Evolutionary conservation across 2,888 invertebrate species (phyloP).

Genomic region (Psylliodes chrysocephalus): DNA sequence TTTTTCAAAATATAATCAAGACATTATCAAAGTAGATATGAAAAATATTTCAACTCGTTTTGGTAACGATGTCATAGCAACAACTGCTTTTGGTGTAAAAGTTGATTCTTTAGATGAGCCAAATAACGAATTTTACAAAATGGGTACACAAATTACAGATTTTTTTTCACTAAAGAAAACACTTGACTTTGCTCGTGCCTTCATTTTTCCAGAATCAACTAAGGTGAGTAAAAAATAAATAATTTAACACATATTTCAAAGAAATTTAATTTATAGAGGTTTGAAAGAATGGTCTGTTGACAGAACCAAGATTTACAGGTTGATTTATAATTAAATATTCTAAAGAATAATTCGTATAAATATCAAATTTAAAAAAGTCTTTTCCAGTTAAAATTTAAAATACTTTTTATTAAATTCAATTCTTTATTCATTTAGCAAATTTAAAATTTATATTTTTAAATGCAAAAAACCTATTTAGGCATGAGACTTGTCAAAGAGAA

Average conservation of each 20-base stretch:
- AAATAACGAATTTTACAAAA: slow-evolving; percentile 68
- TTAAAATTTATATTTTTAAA: too few species aligned
- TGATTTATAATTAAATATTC: too few species aligned
- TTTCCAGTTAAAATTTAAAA: too few species aligned
- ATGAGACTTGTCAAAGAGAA: too few species aligned
- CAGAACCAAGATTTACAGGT: background rate
- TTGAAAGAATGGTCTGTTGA: too few species aligned
- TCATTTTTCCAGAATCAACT: background rate
- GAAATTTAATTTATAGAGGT: too few species aligned
- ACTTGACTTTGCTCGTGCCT: background rate
- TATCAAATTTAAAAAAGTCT: too few species aligned
- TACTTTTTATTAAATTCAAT: too few species aligned
- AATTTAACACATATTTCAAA: too few species aligned
- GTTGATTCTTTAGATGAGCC: slow-evolving; percentile 67
- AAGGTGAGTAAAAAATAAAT: background rate
- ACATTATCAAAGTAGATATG: slow-evolving; percentile 58
- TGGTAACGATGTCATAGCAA: slow-evolving; percentile 68
- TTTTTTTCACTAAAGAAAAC: background rate
- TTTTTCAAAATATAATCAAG: slow-evolving; percentile 48
- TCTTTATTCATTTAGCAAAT: too few species aligned
- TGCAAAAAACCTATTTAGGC: too few species aligned
- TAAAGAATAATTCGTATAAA: too few species aligned
- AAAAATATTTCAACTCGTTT: slow-evolving; percentile 65
- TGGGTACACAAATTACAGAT: slow-evolving; percentile 65
- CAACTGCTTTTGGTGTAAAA: slow-evolving; percentile 53